These are phyloP conservation scores for Sus cebifrons DNA, from an alignment of 2,797 vertebrate species.

Conservation along the genomic window DNA sequence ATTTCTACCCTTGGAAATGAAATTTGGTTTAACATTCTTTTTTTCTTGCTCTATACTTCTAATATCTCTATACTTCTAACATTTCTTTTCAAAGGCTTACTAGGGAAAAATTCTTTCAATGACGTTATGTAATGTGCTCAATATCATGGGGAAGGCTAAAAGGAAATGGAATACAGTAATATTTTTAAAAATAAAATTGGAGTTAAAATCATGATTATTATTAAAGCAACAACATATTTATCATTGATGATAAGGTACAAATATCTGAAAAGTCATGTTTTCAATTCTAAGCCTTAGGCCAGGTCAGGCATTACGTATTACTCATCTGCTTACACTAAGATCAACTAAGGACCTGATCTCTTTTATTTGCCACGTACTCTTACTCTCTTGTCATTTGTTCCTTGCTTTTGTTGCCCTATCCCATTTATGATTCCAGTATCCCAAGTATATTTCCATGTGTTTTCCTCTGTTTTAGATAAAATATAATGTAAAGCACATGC, in stretches of 20 bases:
- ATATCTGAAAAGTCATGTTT: not conserved
- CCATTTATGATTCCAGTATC: not conserved
- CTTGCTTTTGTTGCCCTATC: not conserved
- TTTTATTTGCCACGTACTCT: not conserved
- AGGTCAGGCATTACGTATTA: not conserved
- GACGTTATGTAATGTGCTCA: not conserved
- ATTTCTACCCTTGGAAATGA: slow-evolving; percentile 73
- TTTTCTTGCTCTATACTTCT: not conserved
- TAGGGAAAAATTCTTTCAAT: slow-evolving; percentile 29
- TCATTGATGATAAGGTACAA: not conserved
- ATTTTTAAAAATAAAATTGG: not conserved
- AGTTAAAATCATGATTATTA: slow-evolving; percentile 8
- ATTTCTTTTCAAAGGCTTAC: slow-evolving; percentile 57
- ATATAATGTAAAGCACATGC: not conserved
- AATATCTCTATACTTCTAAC: not conserved
- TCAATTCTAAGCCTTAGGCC: not conserved
- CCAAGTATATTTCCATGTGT: not conserved
- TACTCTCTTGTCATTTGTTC: not conserved
- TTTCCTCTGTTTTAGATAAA: not conserved
- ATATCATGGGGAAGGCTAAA: not conserved
- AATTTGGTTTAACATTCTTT: slow-evolving; percentile 46
- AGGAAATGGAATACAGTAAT: not conserved
- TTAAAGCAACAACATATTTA: not conserved
- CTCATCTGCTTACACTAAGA: not conserved
- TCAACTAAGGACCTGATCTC: not conserved